Evolutionary conservation across 2,113 vertebrate species (phyloP), one percentile per base, ranked within the genome.

Genomic region (Campylomormyrus tamandua): DNA sequence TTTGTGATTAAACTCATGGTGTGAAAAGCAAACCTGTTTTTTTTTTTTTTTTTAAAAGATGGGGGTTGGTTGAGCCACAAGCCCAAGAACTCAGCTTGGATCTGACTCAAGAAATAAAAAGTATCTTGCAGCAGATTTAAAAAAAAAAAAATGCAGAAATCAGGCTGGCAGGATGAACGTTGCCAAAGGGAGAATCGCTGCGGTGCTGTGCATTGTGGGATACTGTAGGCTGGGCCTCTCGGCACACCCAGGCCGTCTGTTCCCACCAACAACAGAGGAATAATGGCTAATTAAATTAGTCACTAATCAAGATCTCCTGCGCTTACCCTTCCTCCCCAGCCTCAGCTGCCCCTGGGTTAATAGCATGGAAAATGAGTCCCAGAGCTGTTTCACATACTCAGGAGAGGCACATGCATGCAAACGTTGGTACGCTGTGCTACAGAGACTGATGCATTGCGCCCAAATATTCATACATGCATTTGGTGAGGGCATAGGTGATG

Each of bases 331-430:
- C 11, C 90, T 92, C 91, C 90, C 85, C 45, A 90, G 70, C 77
- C 66, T 83, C 19, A 45, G 21, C 87, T 85, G 77, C 48, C 56
- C 58, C 88, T 91, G 80, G 88, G 88, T 8, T 62, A 85, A 87
- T 62, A 90, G 83, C 45, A 21, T 86, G 45, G 45, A 80, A 89
- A 93, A 91, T 88, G 58, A 87, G 66, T 87, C 46, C 91, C 92
- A 93, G 92, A 94, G 93, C 91, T 90, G 89, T 50, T 52, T 48
- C 90, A 89, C 83, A 83, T 90, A 84, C 58, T 87, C 27, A 46
- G 93, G 92, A 93, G 87, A 39, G 83, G 80, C 90, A 93, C 94
- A 91, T 93, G 91, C 90, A 85, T 87, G 56, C 49, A 31, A 86
- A 53, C 53, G 48, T 66, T 52, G 27, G 90, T 53, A 21, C 74